Evolutionary conservation across 2,797 vertebrate genomes (phyloP), one percentile per base, ranked within the genome.

Genomic region (Urosaurus nigricauda): DNA sequence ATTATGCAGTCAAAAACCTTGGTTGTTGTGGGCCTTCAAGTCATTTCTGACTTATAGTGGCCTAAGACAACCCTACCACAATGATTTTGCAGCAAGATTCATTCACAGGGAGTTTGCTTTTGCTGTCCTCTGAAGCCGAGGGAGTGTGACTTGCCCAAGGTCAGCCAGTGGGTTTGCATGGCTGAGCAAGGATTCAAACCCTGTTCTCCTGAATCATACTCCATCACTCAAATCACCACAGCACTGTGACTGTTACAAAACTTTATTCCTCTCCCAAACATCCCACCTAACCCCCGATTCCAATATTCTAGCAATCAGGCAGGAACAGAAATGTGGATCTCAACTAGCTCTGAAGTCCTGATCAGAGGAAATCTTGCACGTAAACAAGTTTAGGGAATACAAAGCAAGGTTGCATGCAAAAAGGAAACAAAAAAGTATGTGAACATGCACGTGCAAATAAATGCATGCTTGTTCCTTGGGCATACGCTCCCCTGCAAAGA

Each of bases 371-470:
- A 70, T 26, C 60, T n/a, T 86, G 58, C 60, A 68, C 0, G 43
- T 17, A 4, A 79, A n/a, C 21, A 89, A 32, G 35, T 29, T 17
- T 14, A 43, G 6, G 13, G 32, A 19, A 43, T 53, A 3, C 70
- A 65, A 60, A 82, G 35, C 53, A 82, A 82, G 19, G 37, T 19
- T 47, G 6, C 21, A 32, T 29, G 17, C 43, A 32, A 88, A 77
- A 80, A 60, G 1, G 0, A 24, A 73, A 79, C 19, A 21, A 79
- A 37, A 65, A 29, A 43, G n/a, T 24, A n/a, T 37, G 58, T 77
- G 71, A n/a, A 68, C 43, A 77, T 56, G 79, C 75, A 89, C 79
- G 71, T 89, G 84, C 84, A 77, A 83, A 43, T 86, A 37, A 68
- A 56, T 17, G 29, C 73, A 73, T 47, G 19, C 79, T 63, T 86